phyloP scores from a whole-genome alignment of 2,888 invertebrate genomes.

The Cactoblastis cactorum region DNA sequence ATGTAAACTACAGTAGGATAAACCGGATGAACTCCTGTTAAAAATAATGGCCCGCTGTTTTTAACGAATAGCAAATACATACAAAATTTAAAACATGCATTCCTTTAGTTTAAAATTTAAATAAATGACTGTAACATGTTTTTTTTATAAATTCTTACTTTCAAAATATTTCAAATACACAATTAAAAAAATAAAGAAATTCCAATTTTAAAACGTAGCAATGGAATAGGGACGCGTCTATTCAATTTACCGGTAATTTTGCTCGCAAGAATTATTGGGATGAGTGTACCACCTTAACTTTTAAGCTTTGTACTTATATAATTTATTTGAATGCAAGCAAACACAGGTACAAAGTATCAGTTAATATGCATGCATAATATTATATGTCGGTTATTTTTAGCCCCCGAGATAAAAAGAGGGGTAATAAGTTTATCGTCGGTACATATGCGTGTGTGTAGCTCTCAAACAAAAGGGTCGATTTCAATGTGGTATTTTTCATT shows the following conservation, averaged over 20 bases:
- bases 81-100: too few relatives aligned
- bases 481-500: too few relatives aligned
- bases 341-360: not conserved
- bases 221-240: slow-evolving; percentile 33
- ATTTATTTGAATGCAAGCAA: slow-evolving; percentile 10
- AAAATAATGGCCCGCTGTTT: not conserved
- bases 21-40: not conserved
- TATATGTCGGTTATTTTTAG: too few relatives aligned
- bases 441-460: too few relatives aligned
- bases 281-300: slow-evolving; percentile 22
- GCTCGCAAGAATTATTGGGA: slow-evolving; percentile 38
- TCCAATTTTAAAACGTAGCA: not conserved
- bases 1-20: not conserved
- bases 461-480: too few relatives aligned
- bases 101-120: too few relatives aligned
- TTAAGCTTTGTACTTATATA: slow-evolving; percentile 19
- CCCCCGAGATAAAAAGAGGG: too few relatives aligned
- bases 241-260: slow-evolving; percentile 47
- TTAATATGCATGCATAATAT: too few relatives aligned
- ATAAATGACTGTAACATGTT: too few relatives aligned
- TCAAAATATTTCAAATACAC: not conserved
- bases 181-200: not conserved
- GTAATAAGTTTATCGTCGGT: too few relatives aligned
- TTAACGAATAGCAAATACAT: not conserved
- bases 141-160: too few relatives aligned